Evolutionary conservation across 2,797 vertebrate genomes (phyloP), one percentile per base, ranked within the genome.

Genomic region (Acanthurus lineatus): DNA sequence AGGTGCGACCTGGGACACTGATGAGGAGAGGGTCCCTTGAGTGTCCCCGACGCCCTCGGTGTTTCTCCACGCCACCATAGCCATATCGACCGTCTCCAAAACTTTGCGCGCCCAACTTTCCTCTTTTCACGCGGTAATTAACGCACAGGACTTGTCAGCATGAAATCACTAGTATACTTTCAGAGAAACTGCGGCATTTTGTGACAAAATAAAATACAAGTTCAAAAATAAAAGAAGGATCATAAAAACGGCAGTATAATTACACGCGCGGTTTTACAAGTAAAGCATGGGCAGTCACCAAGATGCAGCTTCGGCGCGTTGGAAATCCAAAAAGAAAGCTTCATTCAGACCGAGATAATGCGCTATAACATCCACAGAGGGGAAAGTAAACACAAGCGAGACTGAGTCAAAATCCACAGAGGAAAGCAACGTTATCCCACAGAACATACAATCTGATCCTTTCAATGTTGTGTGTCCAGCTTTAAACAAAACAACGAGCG

Each of bases 31-130:
- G 81, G 94, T 94, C 91, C 96, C 96, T 92, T 96, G 96, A 69
- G 94, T 89, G 94, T 97, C 97, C 95, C 96, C 96, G 88, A 96
- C 96, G 90, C 97, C 96, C 92, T 98, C 97, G 85, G 96, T 94
- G 96, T 95, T 97, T 96, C 97, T 96, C 97, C 97, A 98, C 89
- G 96, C 97, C 95, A 98, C 97, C 97, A 98, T 97, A 93, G 97
- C 97, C 97, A 98, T 98, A 93, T 96, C 96, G 96, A 95, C 95
- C 86, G 92, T 79, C 94, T 95, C 81, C 79, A 65, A 86, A 93
- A 92, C 82, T 93, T 92, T 83, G 58, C 70, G 74, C 83, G 49
- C 77, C 73, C 82, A 90, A 90, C 87, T 88, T 86, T 79, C 51
- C 77, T 42, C 52, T 77, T 70, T 71, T 70, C 71, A 81, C 56